These are phyloP conservation scores for Calcarius ornatus DNA, from an alignment of 2,113 vertebrate species.

Conservation along the genomic window DNA sequence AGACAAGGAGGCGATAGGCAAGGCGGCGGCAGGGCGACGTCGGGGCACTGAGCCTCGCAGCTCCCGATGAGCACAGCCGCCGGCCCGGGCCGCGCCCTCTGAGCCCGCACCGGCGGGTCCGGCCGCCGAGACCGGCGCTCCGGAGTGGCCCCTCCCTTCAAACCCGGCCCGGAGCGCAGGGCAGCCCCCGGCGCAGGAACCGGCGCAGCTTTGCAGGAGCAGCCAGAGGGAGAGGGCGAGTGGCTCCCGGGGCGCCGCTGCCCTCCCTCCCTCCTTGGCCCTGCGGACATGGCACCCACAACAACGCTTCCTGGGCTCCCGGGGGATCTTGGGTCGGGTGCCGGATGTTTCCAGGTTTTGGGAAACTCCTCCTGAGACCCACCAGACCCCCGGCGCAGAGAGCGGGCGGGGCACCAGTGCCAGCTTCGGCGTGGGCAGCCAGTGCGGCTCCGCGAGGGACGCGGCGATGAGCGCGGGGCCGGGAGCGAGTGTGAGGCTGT, in stretches of 20 bases:
- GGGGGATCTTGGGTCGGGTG: no score
- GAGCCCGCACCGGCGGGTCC: background rate
- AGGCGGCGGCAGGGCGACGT: no score
- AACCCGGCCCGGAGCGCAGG: no score
- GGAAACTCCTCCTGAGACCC: background rate
- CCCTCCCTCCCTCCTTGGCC: background rate
- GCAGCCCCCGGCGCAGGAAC: no score
- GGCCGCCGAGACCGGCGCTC: rapidly evolving
- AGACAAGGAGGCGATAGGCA: background rate
- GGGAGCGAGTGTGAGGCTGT: background rate
- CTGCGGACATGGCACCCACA: background rate
- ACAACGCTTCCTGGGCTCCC: background rate
- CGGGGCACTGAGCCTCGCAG: background rate
- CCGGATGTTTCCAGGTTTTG: background rate
- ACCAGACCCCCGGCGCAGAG: background rate
- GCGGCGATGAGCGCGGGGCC: no score
- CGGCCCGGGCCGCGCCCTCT: background rate
- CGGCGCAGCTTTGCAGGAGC: background rate
- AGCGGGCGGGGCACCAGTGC: background rate
- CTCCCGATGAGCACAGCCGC: background rate
- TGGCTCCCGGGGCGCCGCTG: rapidly evolving
- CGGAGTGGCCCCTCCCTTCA: background rate
- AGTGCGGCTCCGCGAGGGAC: background rate
- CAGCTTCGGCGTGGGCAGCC: background rate
- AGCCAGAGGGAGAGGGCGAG: background rate